Evolutionary conservation across 2,113 vertebrate genomes (phyloP).

Genomic region (Sylvia atricapilla): DNA sequence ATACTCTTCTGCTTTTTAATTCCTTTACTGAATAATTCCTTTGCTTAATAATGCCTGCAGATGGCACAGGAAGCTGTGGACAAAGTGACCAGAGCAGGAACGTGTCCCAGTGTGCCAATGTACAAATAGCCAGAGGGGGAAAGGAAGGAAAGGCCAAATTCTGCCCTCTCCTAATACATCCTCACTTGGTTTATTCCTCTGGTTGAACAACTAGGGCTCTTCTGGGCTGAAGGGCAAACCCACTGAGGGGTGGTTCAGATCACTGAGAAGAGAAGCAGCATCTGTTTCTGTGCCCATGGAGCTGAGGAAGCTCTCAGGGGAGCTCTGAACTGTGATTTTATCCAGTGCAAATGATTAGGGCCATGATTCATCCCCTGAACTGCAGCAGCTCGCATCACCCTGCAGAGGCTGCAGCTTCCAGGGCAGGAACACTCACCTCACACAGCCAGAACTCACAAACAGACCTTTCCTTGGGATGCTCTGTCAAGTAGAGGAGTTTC

Average conservation of each 20-base stretch:
- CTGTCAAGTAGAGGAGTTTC: background rate
- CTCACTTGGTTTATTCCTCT: background rate
- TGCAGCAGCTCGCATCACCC: background rate
- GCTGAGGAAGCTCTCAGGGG: background rate
- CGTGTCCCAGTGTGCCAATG: background rate
- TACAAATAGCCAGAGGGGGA: background rate
- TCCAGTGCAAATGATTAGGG: background rate
- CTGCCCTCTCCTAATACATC: background rate
- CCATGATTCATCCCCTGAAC: background rate
- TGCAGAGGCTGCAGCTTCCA: background rate
- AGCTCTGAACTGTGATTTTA: background rate
- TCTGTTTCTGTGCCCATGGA: background rate
- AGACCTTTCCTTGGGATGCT: background rate
- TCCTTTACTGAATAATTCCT: slow-evolving; percentile 1
- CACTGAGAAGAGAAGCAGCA: background rate
- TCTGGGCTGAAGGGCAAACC: background rate
- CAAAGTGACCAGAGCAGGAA: background rate
- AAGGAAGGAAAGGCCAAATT: background rate
- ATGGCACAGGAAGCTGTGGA: background rate
- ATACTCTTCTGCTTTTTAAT: slow-evolving; percentile 2
- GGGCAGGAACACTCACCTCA: background rate
- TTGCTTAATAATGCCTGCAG: background rate
- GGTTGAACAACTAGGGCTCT: background rate
- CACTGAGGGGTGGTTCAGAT: background rate
- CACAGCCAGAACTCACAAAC: background rate